Evolutionary conservation across 2,797 vertebrate genomes (phyloP), one percentile per base, ranked within the genome.

Genomic region (Poecilia gillii): DNA sequence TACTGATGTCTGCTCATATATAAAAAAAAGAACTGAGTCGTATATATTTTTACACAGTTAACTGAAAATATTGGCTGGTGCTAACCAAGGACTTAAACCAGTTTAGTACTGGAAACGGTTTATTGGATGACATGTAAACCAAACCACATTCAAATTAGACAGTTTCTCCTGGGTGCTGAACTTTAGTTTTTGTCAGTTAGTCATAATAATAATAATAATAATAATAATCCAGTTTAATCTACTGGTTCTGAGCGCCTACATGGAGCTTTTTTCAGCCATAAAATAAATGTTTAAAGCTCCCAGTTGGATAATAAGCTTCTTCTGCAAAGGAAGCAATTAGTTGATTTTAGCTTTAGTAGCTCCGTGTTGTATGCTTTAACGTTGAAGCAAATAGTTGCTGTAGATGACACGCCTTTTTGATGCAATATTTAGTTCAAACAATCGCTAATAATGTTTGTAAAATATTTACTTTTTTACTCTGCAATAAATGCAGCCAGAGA

Each of bases 251-350:
- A 66, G 64, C 64, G 8, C 20, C 36, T 41, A 11, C 20, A 41
- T 25, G 36, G 64, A 39, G 36, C 64, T 25, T 68, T 68, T 25
- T n/a, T 70, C 39, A 13, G 39, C 66, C 66, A 43, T 70, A 43
- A 25, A 70, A 70, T 70, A 70, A 43, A 43, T 41, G 20, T 41
- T 68, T 68, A 68, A 68, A 68, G 64, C 64, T 39, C 36, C 18
- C 62, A 36, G 18, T 25, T 41, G 8, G 36, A 66, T 23, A 39
- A 66, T 39, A 39, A 66, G 64, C 64, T 66, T 66, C 20, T 41
- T 4, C 23, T 43, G 0, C n/a, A 70, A 43, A 41, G 8, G 43
- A 70, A 70, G 9, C 66, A 43, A 3, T n/a, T 70, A 43, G 20
- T n/a, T 43, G 11, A 70, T 43, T 43, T 70, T 70, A 70, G 39